Conservation (phyloP, 30 jellyfish, hydroid and myxozoan species). For the Chrysaora quinquecirrha region DNA sequence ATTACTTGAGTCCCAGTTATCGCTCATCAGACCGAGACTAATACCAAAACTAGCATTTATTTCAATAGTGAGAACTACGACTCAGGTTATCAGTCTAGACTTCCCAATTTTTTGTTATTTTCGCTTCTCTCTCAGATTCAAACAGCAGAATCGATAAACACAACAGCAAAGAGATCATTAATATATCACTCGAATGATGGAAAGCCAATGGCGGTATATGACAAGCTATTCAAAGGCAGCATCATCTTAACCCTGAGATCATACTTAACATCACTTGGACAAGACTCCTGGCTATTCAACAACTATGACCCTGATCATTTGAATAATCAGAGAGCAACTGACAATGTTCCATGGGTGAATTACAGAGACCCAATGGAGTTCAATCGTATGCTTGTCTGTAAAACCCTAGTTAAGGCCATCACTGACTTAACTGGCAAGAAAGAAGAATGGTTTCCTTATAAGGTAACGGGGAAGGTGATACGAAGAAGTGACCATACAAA, state of each 20-base stretch:
- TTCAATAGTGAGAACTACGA: too few species aligned
- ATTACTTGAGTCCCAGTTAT: too few species aligned
- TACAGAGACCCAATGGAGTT: constrained; percentile 68
- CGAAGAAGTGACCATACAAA: constrained; percentile 91
- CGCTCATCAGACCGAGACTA: too few species aligned
- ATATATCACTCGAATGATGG: constrained; percentile 51
- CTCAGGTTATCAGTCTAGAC: too few species aligned
- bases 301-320: constrained; percentile 71
- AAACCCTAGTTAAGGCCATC: constrained; percentile 61
- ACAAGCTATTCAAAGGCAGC: constrained; percentile 64
- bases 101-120: too few species aligned
- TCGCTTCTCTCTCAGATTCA: constrained; percentile 11
- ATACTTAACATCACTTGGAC: constrained; percentile 69
- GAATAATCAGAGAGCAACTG: constrained; percentile 55
- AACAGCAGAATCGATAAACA: constrained; percentile 54
- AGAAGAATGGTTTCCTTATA: constrained; percentile 70
- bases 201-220: constrained; percentile 73
- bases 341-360: constrained; percentile 81
- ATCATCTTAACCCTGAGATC: constrained; percentile 46
- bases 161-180: constrained; percentile 63
- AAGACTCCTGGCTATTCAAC: constrained; percentile 79
- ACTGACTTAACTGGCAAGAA: constrained; percentile 56
- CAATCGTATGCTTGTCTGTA: constrained; percentile 42
- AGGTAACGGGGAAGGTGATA: constrained; percentile 83
- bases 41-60: too few species aligned